These are phyloP conservation scores for Acanthosepion esculentum DNA, from an alignment of 2,888 invertebrate species.

Conservation along the genomic window DNA sequence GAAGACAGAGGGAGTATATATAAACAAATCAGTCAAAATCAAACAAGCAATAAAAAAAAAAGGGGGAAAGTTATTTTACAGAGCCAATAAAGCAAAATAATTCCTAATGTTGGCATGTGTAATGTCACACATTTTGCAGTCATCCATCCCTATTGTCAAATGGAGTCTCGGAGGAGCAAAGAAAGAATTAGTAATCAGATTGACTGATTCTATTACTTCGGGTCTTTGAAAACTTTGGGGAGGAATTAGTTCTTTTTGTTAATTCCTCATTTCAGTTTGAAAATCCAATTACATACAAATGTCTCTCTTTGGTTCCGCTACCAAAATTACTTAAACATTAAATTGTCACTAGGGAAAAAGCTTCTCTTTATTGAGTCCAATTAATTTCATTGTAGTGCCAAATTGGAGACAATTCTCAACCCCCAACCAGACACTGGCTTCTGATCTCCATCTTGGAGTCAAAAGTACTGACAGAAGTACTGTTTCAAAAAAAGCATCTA, in stretches of 20 bases:
- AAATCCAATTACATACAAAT: background rate
- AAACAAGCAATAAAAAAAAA: background rate
- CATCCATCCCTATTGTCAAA: background rate
- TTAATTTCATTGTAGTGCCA: background rate
- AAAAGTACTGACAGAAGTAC: background rate
- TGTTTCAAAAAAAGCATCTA: background rate
- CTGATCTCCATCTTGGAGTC: background rate
- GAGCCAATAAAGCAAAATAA: background rate
- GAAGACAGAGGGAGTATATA: too few species aligned
- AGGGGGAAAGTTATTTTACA: background rate
- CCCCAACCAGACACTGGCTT: background rate
- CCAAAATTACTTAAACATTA: conserved; percentile 4
- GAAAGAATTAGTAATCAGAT: conserved; percentile 33
- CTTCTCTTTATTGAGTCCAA: background rate
- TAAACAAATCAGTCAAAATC: background rate
- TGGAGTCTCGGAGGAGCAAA: background rate
- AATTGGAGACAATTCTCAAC: background rate
- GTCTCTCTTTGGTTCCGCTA: background rate
- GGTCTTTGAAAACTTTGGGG: background rate
- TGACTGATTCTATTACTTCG: background rate
- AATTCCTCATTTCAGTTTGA: conserved; percentile 3
- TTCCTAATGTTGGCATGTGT: background rate
- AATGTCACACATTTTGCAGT: background rate
- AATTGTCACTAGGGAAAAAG: background rate
- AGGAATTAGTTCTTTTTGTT: conserved; percentile 14